Base-by-base conservation (phyloP, 2,888 invertebrate species). In the Rhingia rostrata region DNA sequence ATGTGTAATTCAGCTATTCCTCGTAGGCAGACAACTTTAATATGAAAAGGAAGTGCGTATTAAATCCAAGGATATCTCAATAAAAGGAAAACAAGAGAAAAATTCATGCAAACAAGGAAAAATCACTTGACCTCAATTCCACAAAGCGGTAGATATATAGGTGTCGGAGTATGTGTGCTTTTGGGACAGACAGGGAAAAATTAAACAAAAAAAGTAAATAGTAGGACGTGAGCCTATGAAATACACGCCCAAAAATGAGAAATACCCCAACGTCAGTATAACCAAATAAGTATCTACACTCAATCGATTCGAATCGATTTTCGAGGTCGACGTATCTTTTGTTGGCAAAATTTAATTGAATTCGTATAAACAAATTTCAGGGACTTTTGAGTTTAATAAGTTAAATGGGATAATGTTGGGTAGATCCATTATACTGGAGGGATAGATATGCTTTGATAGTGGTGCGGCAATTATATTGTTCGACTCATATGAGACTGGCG, bases 31-130 rank as follows among this genome's bases (percentile, higher is more conserved):
- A 53, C 66, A 49, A 33, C 10, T 41, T 41, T 53, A 66, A 53
- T 66, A 33, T 14, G 53, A 53, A 66, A 39, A 66, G 66, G 53
- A 66, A 66, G 53, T 43, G 43, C 51, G 66, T 43, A 66, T 51
- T 6, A 35, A 47, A 47, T 37, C 47, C 35, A 22, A 63, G 49
- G 49, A 49, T 63, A 63, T 30, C n/a, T 43, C 10, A 53, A 33
- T 32, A 10, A 47, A 61, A 47, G 22, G 22, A 63, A 45, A 35
- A 12, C 7, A 39, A 39, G 39, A 56, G 12, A n/a, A 6, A 61
- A 14, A 14, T 56, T n/a, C n/a, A 51, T 14, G 14, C 10, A 6
- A 56, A 14, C 14, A 10, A 7, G 22, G 35, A 2, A 47, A 33
- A 64, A 9, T 51, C 64, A 51, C 49, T 51, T 64, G 64, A 64